Conservation (phyloP, 2,113 vertebrate genomes). For the Bubo blakistoni region DNA sequence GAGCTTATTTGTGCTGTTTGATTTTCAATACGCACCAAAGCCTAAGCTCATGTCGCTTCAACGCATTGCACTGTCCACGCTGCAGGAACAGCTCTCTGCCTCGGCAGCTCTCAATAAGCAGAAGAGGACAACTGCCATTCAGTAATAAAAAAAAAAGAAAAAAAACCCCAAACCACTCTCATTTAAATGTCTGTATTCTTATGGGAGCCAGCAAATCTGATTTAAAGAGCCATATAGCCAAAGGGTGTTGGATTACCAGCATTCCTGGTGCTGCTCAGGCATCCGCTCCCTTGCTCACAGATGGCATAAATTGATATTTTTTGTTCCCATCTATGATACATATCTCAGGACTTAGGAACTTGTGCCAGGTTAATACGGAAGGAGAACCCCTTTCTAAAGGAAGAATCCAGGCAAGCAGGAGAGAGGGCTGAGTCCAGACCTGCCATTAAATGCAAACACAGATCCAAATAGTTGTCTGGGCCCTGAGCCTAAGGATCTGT, state of each 20-base stretch:
- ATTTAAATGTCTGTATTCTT: background rate
- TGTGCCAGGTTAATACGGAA: background rate
- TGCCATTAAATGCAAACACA: background rate
- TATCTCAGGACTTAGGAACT: background rate
- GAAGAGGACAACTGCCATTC: background rate
- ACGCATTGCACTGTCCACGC: background rate
- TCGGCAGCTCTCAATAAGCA: background rate
- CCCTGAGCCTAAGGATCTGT: background rate
- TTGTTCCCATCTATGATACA: background rate
- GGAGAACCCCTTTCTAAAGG: background rate
- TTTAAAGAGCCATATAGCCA: background rate
- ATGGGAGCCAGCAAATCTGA: background rate
- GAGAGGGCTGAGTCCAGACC: background rate
- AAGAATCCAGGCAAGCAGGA: background rate
- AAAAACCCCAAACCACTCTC: background rate
- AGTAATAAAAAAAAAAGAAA: background rate
- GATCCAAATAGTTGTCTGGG: rapidly evolving
- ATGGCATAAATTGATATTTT: background rate
- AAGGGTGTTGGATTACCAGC: too few species aligned
- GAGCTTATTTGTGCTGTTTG: background rate
- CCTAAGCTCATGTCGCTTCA: background rate
- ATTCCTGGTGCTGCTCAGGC: background rate
- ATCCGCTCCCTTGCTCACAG: rapidly evolving
- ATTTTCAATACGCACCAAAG: background rate
- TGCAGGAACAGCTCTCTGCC: background rate